Conservation (phyloP, 2,888 invertebrate species). For the Dysmachus trigonus region DNA sequence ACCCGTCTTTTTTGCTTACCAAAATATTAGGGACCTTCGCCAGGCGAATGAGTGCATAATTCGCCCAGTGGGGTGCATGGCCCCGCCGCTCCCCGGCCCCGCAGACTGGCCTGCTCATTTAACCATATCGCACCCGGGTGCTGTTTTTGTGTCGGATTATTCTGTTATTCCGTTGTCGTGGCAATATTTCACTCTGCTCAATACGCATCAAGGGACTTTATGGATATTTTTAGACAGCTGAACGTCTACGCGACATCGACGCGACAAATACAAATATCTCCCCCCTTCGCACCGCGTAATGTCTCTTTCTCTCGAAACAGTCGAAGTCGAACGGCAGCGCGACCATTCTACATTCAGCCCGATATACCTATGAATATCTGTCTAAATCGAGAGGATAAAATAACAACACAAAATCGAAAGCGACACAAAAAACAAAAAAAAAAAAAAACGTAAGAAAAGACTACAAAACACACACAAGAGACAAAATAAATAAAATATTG, state of each 20-base stretch:
- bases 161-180: conserved; percentile 36
- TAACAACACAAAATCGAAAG: conserved; percentile 35
- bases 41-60: not conserved
- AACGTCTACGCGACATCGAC: conserved; percentile 33
- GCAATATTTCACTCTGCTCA: conserved; percentile 42
- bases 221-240: conserved; percentile 43
- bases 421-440: not conserved
- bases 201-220: conserved; percentile 43
- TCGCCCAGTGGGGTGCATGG: not conserved
- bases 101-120: not conserved
- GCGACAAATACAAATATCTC: conserved; percentile 7
- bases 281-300: not conserved
- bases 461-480: not conserved
- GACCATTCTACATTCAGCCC: conserved; percentile 28
- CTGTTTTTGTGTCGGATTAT: conserved; percentile 31
- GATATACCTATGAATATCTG: conserved; percentile 44
- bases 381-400: conserved; percentile 43
- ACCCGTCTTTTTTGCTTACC: not conserved
- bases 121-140: not conserved
- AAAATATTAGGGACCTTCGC: not conserved
- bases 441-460: not conserved
- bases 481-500: conserved; percentile 36
- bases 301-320: not conserved
- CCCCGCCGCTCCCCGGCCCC: not conserved
- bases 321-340: not conserved